Evolutionary conservation across 1,140 invertebrate species (phyloP), one percentile per base, ranked within the genome.

Genomic region (Drosophila arizonae): DNA sequence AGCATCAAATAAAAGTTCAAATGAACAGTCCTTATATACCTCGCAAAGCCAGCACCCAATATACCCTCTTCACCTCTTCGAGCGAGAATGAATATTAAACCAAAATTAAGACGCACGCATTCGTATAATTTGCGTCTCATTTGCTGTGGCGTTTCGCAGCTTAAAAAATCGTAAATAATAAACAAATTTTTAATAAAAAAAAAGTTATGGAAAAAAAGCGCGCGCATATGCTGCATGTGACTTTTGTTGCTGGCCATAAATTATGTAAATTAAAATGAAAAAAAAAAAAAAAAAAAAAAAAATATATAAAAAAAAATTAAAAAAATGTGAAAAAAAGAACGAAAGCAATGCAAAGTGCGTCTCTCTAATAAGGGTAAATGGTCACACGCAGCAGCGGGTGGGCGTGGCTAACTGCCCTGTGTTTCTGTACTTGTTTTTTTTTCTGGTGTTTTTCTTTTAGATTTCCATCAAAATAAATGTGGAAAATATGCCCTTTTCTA

Each of bases 191-290:
- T 86, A 79, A 88, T 79, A 56, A 76, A 77, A 70, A 70, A 86
- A 81, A 81, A 63, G 11, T 33, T 3, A 21, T 48, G 21, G 81
- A 87, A 81, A 60, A 8, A 30, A 56, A 6, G n/a, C 51, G 21
- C 46, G 45, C n/a, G 75, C 81, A 86, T 86, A 86, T 87, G 82
- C 79, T 79, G 75, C 62, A 48, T 79, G 82, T 87, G 82, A 86
- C 82, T 86, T 87, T 84, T 88, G 82, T 79, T 84, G 84, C 64
- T 72, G 84, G 60, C 64, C 79, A 87, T 87, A 87, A 88, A 87
- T 87, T 88, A 87, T 87, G 84, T 74, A 87, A 87, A 87, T 77
- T 85, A 84, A 72, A 84, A 76, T 46, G 43, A 68, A 72, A 86
- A 81, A 17, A 17, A 17, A 17, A 17, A 72, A 86, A 81, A 63